Evolutionary conservation across 2,797 vertebrate species (phyloP), one percentile per base, ranked within the genome.

Genomic region (Chanos chanos): DNA sequence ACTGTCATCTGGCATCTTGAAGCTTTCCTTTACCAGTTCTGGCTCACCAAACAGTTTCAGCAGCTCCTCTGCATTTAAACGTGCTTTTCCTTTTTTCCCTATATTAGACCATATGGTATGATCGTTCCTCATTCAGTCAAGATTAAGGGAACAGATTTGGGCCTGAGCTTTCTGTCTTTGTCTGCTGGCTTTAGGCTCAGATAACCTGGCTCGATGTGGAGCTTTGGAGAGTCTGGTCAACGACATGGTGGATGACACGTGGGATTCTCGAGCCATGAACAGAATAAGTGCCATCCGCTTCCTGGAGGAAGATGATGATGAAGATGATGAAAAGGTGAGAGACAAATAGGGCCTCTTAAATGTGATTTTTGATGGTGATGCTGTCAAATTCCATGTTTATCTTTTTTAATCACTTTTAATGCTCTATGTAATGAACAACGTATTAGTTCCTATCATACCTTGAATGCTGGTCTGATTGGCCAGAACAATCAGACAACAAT

Each of bases 201-300:
- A 98, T 81, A 96, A 92, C 71, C 88, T 99, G 10, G 87, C 94
- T 7, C 93, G 97, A 68, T 98, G 89, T 7, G 93, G 92, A n/a
- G 96, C 89, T 0, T 70, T 99, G 79, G 94, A 98, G 82, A 96
- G 88, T 76, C 77, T 99, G 70, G 93, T 97, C 60, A 92, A 86
- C 4, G 92, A 93, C n/a, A 80, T 90, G 83, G 86, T 87, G 2
- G 94, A 98, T 1, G 94, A 97, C 76, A 86, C 91, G 0, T 99
- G 96, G 96, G 93, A 93, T 16, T 86, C 89, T 75, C 85, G 82
- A 36, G 87, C 91, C 4, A 70, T 85, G 43, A 92, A 97, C 75
- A 86, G 97, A 83, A 92, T 92, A 84, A 99, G 96, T 51, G 91
- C 94, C 71, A 99, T 99, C 81, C 93, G 95, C 54, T 99, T 99